Percentiles rank a stretch among this genome's conserved stretches.
These are phyloP conservation scores for Aphidoletes aphidimyza DNA, from an alignment of 2,888 invertebrate species.

Conservation along the genomic window DNA sequence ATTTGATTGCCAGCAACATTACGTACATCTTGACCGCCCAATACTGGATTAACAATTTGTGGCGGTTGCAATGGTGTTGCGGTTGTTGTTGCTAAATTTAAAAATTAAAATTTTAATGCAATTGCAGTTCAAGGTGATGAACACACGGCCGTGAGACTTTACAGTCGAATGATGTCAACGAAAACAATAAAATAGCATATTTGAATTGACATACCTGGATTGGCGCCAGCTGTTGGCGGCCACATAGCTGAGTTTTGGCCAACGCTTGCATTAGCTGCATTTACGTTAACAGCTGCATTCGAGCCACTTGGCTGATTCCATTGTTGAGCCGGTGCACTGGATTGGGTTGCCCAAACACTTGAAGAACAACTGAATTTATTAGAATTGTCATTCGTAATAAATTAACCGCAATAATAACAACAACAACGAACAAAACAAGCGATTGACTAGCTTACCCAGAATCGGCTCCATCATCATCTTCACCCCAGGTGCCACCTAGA, in stretches of 20 bases:
- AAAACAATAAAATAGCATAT: neutral
- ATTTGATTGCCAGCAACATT: conserved; percentile 66
- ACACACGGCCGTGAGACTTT: too few relatives aligned
- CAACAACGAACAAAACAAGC: neutral
- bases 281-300: conserved; percentile 21
- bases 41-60: conserved; percentile 18
- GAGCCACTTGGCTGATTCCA: conserved; percentile 69
- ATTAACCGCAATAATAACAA: conserved; percentile 30
- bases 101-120: too few relatives aligned
- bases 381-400: neutral
- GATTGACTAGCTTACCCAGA: conserved; percentile 61
- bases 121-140: too few relatives aligned
- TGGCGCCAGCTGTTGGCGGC: conserved; percentile 66
- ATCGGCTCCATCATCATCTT: conserved; percentile 86
- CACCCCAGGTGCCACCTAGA: conserved; percentile 94
- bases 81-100: neutral
- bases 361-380: conserved; percentile 66
- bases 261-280: conserved; percentile 5
- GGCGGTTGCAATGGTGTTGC: conserved; percentile 1
- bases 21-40: conserved; percentile 67
- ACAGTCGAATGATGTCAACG: neutral
- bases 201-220: conserved; percentile 55
- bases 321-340: conserved; percentile 68
- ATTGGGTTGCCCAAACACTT: conserved; percentile 80
- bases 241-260: conserved; percentile 63